A percentile compares a stretch with the other conserved stretches of the same genome.
Conservation (phyloP, 2,797 vertebrate species). For the Eutrigla gurnardus region DNA sequence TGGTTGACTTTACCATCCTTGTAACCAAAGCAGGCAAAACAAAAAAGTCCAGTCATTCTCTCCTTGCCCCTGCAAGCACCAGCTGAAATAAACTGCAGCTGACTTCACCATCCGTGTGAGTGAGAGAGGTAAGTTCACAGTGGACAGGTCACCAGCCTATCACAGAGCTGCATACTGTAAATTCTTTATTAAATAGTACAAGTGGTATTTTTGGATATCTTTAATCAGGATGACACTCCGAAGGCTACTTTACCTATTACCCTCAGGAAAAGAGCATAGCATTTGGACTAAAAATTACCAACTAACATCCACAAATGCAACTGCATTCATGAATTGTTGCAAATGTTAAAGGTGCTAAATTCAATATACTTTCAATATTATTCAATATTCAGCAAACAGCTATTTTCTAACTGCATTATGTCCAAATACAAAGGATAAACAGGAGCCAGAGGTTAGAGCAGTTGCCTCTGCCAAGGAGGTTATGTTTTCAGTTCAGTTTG, state of each 20-base stretch:
- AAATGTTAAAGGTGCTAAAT: background rate
- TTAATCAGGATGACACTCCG: too few relatives aligned
- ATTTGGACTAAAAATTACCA: too few relatives aligned
- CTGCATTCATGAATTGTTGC: too few relatives aligned
- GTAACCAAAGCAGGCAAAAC: slow-evolving; percentile 9
- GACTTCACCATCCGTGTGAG: background rate
- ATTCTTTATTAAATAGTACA: too few relatives aligned
- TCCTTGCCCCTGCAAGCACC: background rate
- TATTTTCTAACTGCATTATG: background rate
- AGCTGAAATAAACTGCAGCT: slow-evolving; percentile 17
- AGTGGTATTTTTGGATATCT: too few relatives aligned
- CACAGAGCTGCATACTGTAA: too few relatives aligned
- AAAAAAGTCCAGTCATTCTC: background rate
- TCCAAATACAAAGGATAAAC: background rate
- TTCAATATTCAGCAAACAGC: background rate
- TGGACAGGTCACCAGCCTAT: too few relatives aligned
- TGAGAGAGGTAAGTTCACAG: too few relatives aligned
- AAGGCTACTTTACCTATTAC: too few relatives aligned
- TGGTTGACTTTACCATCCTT: slow-evolving; percentile 25
- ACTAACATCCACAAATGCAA: too few relatives aligned
- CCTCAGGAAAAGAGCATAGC: too few relatives aligned
- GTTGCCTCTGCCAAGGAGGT: background rate
- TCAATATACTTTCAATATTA: background rate
- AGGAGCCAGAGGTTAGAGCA: background rate
- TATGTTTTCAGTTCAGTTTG: background rate